Evolutionary conservation across 92 coral and sea anemone species (phyloP).

Genomic region (Blastomussa wellsi): DNA sequence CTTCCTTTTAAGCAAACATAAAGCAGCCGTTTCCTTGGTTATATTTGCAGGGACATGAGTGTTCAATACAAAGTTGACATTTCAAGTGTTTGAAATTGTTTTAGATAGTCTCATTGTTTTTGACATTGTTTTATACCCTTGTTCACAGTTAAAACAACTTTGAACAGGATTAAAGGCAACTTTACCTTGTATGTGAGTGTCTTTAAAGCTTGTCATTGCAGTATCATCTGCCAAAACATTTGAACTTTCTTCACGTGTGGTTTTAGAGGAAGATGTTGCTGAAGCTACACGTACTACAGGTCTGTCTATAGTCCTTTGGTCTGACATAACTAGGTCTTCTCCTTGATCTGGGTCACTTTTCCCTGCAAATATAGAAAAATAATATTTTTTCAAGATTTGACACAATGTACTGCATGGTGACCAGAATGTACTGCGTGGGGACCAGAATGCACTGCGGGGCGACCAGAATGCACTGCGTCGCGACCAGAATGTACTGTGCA

Average conservation of each 20-base stretch:
- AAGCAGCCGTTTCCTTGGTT: no score
- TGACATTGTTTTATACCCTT: not conserved
- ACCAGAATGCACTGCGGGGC: no score
- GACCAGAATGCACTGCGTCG: no score
- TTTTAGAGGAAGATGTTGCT: constrained; percentile 28
- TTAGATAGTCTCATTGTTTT: no score
- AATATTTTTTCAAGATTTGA: no score
- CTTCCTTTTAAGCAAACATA: no score
- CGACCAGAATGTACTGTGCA: no score
- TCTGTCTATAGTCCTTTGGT: not conserved
- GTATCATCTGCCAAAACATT: not conserved
- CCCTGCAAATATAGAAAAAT: not conserved
- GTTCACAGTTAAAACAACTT: not conserved
- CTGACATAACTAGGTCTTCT: not conserved
- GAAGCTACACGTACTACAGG: constrained; percentile 35
- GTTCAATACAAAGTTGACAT: no score
- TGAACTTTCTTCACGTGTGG: constrained; percentile 5
- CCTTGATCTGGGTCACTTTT: not conserved
- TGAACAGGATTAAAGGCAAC: not conserved
- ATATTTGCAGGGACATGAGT: no score
- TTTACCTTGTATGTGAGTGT: constrained; percentile 8
- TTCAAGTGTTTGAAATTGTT: no score
- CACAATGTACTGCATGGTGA: no score
- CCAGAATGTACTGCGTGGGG: no score
- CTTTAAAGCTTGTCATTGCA: constrained; percentile 6